Base-by-base conservation (phyloP, 2,888 invertebrate species). In the Phyto melanocephala region DNA sequence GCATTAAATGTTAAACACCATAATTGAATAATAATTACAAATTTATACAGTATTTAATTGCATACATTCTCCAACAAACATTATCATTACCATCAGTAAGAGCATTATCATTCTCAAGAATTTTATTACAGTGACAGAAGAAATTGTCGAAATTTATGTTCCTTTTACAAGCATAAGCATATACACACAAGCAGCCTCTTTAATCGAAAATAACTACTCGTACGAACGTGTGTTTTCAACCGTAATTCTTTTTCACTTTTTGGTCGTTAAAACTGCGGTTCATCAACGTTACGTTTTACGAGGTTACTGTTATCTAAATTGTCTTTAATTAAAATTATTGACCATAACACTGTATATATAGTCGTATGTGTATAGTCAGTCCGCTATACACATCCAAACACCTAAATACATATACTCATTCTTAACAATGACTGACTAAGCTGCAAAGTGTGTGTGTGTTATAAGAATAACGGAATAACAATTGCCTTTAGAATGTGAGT, bases 291-390 rank as follows among this genome's bases (percentile, higher is more conserved):
- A 35, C 40, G 37, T 68, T 70, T 75, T 47, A 62, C 63, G 68
- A 68, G 68, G 17, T 77, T 68, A 60, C 67, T 72, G 62, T 67
- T 60, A 68, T 68, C 42, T 37, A 68, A 77, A 74, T 68, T 78
- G 63, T 50, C 74, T 58, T 71, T 24, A 72, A 81, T 81, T 77
- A 40, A 80, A 65, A 80, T 58, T 68, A 40, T 63, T 75, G 62
- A 28, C 67, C 63, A 0, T 11, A 20, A 33, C 1, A 45, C 24
- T 60, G 62, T 45, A 22, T 22, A 13, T 40, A 22, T 22, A n/a
- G n/a, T n/a, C n/a, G 28, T 28, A 28, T 28, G 28, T 28, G 6
- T 5, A 28, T 28, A 28, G 28, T 6, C 3, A 6, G 3, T 28
- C 6, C 33, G 47, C 58, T 28, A 13, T 28, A 35, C 20, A 28